Evolutionary conservation across 92 coral and sea anemone genomes (phyloP).

Genomic region (Parazoanthus darwini): DNA sequence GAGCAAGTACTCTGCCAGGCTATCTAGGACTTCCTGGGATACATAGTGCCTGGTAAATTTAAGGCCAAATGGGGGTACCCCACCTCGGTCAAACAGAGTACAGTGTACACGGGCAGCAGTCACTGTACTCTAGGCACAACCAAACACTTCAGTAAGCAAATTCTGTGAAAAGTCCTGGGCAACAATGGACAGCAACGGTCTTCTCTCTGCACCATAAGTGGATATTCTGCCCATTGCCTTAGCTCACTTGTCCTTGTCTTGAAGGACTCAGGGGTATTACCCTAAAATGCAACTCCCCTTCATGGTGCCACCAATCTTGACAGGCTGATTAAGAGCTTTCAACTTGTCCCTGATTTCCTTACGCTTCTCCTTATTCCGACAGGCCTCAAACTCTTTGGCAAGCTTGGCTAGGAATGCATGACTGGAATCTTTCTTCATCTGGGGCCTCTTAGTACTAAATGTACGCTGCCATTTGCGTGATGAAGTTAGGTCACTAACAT

Average conservation of each 20-base stretch:
- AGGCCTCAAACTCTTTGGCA: conserved; percentile 22
- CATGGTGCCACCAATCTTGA: conserved; percentile 43
- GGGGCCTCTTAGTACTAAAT: neutral
- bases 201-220: conserved; percentile 46
- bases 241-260: conserved; percentile 9
- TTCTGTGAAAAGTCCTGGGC: conserved; percentile 49
- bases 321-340: conserved; percentile 38
- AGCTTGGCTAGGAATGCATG: neutral
- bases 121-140: conserved; percentile 47
- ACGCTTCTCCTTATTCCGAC: conserved; percentile 40
- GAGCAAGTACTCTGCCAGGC: conserved; percentile 44
- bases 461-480: neutral
- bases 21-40: conserved; percentile 42
- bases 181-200: conserved; percentile 49
- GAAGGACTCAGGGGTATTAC: conserved; percentile 19
- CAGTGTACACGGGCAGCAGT: conserved; percentile 54
- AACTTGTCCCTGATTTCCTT: conserved; percentile 15
- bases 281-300: conserved; percentile 19
- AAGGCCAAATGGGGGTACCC: conserved; percentile 42
- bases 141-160: conserved; percentile 35
- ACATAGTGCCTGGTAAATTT: conserved; percentile 50
- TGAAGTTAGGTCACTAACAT: neutral
- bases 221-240: conserved; percentile 26
- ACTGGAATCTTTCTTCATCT: neutral
- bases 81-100: conserved; percentile 62